A percentile compares a stretch with the other conserved stretches of the same genome.
Evolutionary conservation across 2,888 invertebrate species (phyloP).

Genomic region (Rutpela maculata): DNA sequence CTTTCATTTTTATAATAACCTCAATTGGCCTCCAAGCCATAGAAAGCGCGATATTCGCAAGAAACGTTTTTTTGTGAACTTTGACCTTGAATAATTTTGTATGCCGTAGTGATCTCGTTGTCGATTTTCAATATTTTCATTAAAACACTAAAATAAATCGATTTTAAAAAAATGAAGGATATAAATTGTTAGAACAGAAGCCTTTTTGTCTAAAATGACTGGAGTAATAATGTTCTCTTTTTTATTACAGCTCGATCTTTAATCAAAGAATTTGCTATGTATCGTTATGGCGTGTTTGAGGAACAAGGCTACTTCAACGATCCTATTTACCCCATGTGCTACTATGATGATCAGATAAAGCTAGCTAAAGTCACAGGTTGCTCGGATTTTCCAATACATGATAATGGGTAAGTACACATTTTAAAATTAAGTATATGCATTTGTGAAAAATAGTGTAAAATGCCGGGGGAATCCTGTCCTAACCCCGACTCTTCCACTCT

Average conservation of each 20-base stretch:
- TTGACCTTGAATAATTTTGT: not conserved
- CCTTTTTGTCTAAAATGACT: no score
- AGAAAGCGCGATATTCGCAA: no score
- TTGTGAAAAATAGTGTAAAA: no score
- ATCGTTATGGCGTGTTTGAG: constrained; percentile 82
- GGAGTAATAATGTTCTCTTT: no score
- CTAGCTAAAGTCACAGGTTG: constrained; percentile 75
- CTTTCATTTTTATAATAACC: no score
- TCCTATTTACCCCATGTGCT: constrained; percentile 78
- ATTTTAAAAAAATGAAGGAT: no score
- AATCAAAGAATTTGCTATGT: constrained; percentile 80
- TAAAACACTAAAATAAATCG: no score
- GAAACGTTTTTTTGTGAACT: not conserved
- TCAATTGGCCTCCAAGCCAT: no score
- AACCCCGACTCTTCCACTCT: no score
- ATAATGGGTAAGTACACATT: constrained; percentile 73
- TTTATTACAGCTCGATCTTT: constrained; percentile 70
- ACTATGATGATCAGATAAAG: constrained; percentile 72
- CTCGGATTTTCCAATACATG: constrained; percentile 74
- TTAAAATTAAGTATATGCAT: not conserved
- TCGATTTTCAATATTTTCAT: no score
- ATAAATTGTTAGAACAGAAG: no score
- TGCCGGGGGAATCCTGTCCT: no score
- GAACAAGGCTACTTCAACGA: constrained; percentile 79
- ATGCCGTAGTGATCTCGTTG: not conserved